Evolutionary conservation across 2,888 invertebrate genomes (phyloP).

Genomic region (Opisthograptis luteolata): DNA sequence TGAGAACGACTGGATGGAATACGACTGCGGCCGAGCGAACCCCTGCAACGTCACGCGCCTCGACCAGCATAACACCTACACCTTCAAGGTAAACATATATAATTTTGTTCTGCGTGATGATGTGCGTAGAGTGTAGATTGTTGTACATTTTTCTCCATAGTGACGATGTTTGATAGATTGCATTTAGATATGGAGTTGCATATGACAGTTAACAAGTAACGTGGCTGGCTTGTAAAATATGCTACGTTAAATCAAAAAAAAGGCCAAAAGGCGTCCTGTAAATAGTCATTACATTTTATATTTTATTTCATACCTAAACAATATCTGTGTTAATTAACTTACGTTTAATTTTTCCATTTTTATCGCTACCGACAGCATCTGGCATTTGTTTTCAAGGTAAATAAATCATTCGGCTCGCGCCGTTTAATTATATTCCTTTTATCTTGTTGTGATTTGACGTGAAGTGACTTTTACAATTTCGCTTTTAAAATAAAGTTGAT

Average conservation of each 20-base stretch:
- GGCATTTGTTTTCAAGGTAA: conserved; percentile 82
- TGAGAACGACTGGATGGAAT: conserved; percentile 90
- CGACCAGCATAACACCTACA: conserved; percentile 94
- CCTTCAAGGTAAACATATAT: conserved; percentile 88
- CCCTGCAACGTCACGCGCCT: conserved; percentile 95
- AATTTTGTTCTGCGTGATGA: background rate
- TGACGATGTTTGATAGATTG: too few relatives aligned
- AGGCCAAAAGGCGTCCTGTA: background rate
- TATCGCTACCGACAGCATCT: conserved; percentile 81
- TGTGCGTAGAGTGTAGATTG: background rate
- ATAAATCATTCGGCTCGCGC: conserved; percentile 63
- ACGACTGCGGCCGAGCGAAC: conserved; percentile 93
- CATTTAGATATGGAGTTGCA: too few relatives aligned
- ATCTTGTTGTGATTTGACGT: conserved; percentile 38
- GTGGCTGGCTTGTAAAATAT: too few relatives aligned
- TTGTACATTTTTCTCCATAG: background rate
- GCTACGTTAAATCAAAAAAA: too few relatives aligned
- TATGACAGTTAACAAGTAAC: too few relatives aligned
- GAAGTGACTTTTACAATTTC: conserved; percentile 18
- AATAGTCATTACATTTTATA: conserved; percentile 12
- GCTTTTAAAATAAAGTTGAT: conserved; percentile 7
- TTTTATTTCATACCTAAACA: conserved; percentile 11
- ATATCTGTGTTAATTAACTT: conserved; percentile 45
- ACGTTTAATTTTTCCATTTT: conserved; percentile 65
- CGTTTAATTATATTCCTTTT: conserved; percentile 37